phyloP scores from a whole-genome alignment of 2,888 invertebrate species.

The Metalampra italica region DNA sequence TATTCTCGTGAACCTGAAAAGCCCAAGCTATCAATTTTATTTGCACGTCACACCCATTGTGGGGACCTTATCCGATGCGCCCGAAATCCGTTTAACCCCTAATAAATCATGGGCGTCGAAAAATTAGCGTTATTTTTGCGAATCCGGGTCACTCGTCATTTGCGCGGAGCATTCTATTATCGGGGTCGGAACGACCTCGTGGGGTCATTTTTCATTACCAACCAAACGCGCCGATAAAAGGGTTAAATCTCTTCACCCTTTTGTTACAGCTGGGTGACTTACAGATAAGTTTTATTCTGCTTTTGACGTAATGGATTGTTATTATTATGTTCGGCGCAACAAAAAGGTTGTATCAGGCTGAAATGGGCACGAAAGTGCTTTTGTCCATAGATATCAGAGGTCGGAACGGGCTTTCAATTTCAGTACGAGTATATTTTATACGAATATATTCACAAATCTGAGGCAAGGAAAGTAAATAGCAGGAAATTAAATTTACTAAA shows the following conservation, averaged over 20 bases:
- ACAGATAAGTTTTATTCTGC: constrained; percentile 9
- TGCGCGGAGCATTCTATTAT: constrained; percentile 37
- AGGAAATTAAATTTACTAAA: too few relatives aligned
- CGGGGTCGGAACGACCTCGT: constrained; percentile 24
- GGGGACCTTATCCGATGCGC: constrained; percentile 34
- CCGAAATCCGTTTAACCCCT: constrained; percentile 42
- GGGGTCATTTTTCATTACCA: constrained; percentile 42
- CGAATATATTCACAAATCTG: too few relatives aligned
- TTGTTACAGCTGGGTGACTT: constrained; percentile 9
- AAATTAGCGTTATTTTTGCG: constrained; percentile 56
- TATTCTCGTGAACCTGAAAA: not conserved
- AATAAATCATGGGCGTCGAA: constrained; percentile 54
- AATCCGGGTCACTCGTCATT: constrained; percentile 42
- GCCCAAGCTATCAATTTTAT: constrained; percentile 41
- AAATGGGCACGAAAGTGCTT: too few relatives aligned
- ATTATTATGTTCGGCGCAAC: not conserved
- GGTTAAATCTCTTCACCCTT: constrained; percentile 27
- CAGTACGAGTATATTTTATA: too few relatives aligned
- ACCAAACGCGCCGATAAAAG: constrained; percentile 31
- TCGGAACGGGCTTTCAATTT: too few relatives aligned
- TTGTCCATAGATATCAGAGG: too few relatives aligned
- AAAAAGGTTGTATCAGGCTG: too few relatives aligned
- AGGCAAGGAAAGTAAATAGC: too few relatives aligned
- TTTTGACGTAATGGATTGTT: constrained; percentile 5
- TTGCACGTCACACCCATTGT: constrained; percentile 46